Evolutionary conservation across 1,140 invertebrate genomes (phyloP).

Genomic region (Neodiprion virginianus): DNA sequence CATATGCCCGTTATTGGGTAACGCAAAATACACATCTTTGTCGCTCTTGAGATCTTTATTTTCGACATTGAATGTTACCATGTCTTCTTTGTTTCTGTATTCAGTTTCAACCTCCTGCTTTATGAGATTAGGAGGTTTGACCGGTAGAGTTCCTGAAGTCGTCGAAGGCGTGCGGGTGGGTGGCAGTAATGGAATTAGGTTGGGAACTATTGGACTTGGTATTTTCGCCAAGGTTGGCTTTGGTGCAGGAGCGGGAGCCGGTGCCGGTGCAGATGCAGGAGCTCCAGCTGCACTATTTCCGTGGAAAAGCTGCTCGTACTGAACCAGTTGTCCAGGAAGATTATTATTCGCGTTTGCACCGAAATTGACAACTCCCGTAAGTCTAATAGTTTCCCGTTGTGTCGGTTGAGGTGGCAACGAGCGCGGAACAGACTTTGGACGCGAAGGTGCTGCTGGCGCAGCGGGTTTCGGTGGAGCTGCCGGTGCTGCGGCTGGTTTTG

Average conservation of each 20-base stretch:
- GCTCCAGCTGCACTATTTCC: constrained; percentile 24
- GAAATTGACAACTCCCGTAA: constrained; percentile 57
- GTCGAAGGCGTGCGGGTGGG: constrained; percentile 28
- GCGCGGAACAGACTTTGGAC: background rate
- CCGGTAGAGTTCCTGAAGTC: background rate
- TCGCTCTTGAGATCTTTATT: constrained; percentile 37
- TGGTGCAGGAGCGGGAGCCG: constrained; percentile 4
- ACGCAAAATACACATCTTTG: constrained; percentile 33
- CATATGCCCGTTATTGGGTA: constrained; percentile 20
- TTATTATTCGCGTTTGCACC: constrained; percentile 51
- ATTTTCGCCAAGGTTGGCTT: constrained; percentile 40
- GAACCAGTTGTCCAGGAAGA: constrained; percentile 46
- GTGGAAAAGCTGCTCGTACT: constrained; percentile 56
- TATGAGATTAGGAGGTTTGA: background rate
- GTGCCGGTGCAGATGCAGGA: background rate
- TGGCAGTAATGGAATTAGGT: constrained; percentile 27
- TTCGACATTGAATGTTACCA: constrained; percentile 36
- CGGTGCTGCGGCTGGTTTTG: constrained; percentile 10
- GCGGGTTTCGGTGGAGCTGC: background rate
- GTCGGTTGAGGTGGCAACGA: constrained; percentile 21
- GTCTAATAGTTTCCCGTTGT: constrained; percentile 47
- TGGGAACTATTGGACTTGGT: constrained; percentile 39
- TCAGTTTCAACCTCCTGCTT: constrained; percentile 20
- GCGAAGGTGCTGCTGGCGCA: constrained; percentile 8
- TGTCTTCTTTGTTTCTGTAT: constrained; percentile 36